These are phyloP conservation scores for Phoronis australis DNA, from an alignment of 2,888 invertebrate species.

Conservation along the genomic window DNA sequence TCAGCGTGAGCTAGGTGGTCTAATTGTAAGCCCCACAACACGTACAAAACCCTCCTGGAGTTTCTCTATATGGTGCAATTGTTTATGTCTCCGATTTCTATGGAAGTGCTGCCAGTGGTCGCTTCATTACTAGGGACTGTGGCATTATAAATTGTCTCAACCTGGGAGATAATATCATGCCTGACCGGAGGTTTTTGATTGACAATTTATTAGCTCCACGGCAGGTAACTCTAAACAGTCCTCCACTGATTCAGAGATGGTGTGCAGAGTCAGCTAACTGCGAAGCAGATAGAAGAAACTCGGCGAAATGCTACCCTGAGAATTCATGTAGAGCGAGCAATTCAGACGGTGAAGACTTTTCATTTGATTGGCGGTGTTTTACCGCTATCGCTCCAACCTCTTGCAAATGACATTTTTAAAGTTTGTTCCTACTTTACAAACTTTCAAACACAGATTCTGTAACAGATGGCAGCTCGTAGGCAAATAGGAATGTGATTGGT, in stretches of 20 bases:
- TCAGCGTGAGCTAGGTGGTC: constrained; percentile 17
- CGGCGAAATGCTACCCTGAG: constrained; percentile 12
- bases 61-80: constrained; percentile 15
- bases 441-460: constrained; percentile 9
- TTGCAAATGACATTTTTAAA: constrained; percentile 7
- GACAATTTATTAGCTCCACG: constrained; percentile 6
- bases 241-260: constrained; percentile 16
- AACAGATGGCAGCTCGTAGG: background rate
- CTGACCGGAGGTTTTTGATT: constrained; percentile 18
- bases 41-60: constrained; percentile 18
- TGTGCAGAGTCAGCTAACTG: constrained; percentile 2
- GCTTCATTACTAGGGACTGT: constrained; percentile 13
- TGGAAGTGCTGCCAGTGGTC: constrained; percentile 18
- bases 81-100: constrained; percentile 18
- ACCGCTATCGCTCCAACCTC: constrained; percentile 8
- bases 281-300: constrained; percentile 9
- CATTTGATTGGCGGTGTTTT: constrained; percentile 12
- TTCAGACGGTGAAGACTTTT: constrained; percentile 14
- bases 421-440: constrained; percentile 10
- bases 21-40: constrained; percentile 19
- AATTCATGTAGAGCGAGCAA: constrained; percentile 20
- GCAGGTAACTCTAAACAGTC: constrained; percentile 14
- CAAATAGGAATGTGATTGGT: too few species aligned
- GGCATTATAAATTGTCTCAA: constrained; percentile 13
- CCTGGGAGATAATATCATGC: constrained; percentile 17